These are phyloP conservation scores for Acrobasis consociella DNA, from an alignment of 2,888 invertebrate genomes.

Conservation along the genomic window DNA sequence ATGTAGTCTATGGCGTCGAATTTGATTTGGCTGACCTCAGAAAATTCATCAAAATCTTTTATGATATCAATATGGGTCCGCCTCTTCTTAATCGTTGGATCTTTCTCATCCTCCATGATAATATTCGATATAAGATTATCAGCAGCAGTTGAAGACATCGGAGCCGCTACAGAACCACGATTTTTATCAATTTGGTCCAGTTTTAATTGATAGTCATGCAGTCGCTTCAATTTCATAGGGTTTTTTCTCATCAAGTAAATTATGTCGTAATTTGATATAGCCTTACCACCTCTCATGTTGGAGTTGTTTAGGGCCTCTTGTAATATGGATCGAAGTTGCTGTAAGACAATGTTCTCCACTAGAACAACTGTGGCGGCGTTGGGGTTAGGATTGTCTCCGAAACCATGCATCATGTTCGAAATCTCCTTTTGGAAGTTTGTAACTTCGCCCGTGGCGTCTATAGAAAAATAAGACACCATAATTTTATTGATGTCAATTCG, in stretches of 20 bases:
- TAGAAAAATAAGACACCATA: slow-evolving; percentile 72
- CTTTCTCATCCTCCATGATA: slow-evolving; percentile 77
- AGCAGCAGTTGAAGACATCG: slow-evolving; percentile 35
- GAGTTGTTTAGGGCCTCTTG: slow-evolving; percentile 88
- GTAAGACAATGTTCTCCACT: slow-evolving; percentile 91
- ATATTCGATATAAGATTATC: slow-evolving; percentile 58
- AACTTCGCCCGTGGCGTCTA: slow-evolving; percentile 59
- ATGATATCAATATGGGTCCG: slow-evolving; percentile 78
- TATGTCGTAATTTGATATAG: slow-evolving; percentile 84
- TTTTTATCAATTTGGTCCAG: slow-evolving; percentile 75
- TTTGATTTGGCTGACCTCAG: slow-evolving; percentile 79
- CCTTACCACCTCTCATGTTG: slow-evolving; percentile 84
- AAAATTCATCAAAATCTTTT: slow-evolving; percentile 79
- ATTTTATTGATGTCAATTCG: slow-evolving; percentile 4
- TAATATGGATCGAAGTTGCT: slow-evolving; percentile 90
- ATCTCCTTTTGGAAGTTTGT: slow-evolving; percentile 86
- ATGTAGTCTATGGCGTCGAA: slow-evolving; percentile 82
- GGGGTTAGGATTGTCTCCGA: slow-evolving; percentile 93
- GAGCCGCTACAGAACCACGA: slow-evolving; percentile 43
- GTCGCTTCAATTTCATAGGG: slow-evolving; percentile 88
- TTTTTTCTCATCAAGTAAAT: slow-evolving; percentile 93
- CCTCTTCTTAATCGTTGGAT: slow-evolving; percentile 69
- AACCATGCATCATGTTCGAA: slow-evolving; percentile 95
- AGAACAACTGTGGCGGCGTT: slow-evolving; percentile 91
- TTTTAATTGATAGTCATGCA: slow-evolving; percentile 88